Evolutionary conservation across 2,888 invertebrate genomes (phyloP), one percentile per base, ranked within the genome.

Genomic region (Schrankia costaestrigalis): DNA sequence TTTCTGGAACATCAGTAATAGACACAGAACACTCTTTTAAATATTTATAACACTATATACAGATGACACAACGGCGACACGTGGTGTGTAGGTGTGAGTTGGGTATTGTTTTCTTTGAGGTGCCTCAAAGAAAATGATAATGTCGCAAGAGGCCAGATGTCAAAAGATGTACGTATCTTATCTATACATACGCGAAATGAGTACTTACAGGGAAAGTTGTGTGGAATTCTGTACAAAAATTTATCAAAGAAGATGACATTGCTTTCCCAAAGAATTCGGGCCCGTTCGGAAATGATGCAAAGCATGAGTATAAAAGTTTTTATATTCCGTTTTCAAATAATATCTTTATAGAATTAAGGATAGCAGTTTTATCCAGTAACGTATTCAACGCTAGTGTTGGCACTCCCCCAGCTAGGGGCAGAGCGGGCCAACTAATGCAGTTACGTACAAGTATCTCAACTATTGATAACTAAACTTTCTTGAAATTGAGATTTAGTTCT

Each of bases 381-480:
- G 30, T 46, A n/a, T 10, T 26, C 19, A 27, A 15, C 14, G 8
- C 21, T 11, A 15, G 29, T 14, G 26, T 41, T 31, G 11, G 18
- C 33, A 29, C 31, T 8, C 9, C 4, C 29, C 17, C 24, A 33
- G 21, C 14, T 28, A 15, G 5, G 8, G 6, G 11, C 8, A 11
- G 26, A 19, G n/a, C 30, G 24, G 22, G 14, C 10, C 14, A 31
- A 25, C 29, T 30, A 35, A 29, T 14, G 19, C 37, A 43, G 35
- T 34, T 34, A 36, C 34, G 31, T 21, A 17, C 25, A 31, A 39
- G 42, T 22, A 38, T 35, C 30, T 25, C 3, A 28, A 35, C 32
- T 44, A 48, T 44, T 41, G 53, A 37, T 41, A 58, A 38, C 29
- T 12, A 39, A 57, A 49, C 17, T 53, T 53, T 40, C 44, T 29